Evolutionary conservation across 2,113 vertebrate genomes (phyloP).

Genomic region (Rhynchopsitta pachyrhyncha): DNA sequence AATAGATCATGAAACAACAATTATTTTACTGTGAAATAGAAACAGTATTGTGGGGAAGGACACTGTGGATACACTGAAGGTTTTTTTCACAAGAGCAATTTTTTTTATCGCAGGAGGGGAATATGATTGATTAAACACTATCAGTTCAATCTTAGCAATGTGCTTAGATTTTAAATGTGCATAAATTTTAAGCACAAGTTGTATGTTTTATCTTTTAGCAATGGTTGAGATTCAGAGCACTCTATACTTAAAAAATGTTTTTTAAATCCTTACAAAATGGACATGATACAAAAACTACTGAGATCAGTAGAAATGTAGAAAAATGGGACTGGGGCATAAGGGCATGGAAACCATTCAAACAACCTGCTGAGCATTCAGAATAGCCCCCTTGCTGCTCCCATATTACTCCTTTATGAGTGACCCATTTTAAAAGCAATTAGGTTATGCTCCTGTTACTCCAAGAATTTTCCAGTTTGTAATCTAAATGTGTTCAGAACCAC

Average conservation of each 20-base stretch:
- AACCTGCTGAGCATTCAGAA: neutral
- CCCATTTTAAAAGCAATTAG: neutral
- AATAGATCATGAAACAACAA: neutral
- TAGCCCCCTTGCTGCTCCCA: neutral
- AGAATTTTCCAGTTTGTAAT: neutral
- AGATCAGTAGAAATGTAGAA: neutral
- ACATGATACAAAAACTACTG: neutral
- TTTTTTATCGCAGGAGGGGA: neutral
- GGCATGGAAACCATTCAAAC: neutral
- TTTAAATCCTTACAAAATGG: neutral
- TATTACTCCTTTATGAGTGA: neutral
- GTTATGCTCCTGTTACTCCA: neutral
- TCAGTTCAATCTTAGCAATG: neutral
- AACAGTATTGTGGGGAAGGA: neutral
- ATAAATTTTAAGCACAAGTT: neutral
- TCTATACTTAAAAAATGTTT: neutral
- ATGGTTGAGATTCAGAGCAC: neutral
- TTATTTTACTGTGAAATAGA: neutral
- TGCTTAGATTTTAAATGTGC: neutral
- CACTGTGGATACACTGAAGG: neutral
- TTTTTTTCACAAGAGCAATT: neutral
- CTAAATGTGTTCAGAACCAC: neutral
- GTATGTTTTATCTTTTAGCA: neutral
- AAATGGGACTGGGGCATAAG: rapidly evolving
- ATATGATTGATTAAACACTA: neutral